phyloP scores from a whole-genome alignment of 2,797 vertebrate genomes.

The Delichon dasypus region DNA sequence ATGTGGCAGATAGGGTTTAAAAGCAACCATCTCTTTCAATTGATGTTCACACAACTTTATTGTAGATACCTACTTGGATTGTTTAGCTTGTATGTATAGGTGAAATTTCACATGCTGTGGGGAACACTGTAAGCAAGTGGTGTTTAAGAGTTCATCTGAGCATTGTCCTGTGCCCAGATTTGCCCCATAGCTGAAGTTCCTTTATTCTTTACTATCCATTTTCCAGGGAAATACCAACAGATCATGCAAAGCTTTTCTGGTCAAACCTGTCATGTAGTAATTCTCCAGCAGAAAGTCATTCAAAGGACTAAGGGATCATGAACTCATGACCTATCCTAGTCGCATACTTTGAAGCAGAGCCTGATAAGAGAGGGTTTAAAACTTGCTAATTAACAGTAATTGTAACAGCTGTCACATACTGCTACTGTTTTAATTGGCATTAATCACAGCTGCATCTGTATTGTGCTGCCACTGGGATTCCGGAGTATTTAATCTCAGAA shows the following conservation, averaged over 20 bases:
- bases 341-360: slow-evolving; percentile 4
- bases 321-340: not conserved
- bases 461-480: slow-evolving; percentile 21
- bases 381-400: slow-evolving; percentile 67
- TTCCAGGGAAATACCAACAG: not conserved
- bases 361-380: slow-evolving; percentile 31
- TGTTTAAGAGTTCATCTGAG: not conserved
- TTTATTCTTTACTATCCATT: not conserved
- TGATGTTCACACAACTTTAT: not conserved
- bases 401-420: slow-evolving; percentile 59
- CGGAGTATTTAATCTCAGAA: slow-evolving; percentile 66
- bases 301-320: not conserved
- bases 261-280: not conserved
- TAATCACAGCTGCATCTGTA: slow-evolving; percentile 37
- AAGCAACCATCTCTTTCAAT: not conserved
- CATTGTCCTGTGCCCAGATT: not conserved
- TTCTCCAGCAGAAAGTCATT: not conserved
- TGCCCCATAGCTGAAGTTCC: not conserved
- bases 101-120: not conserved
- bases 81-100: not conserved
- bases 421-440: slow-evolving; percentile 60
- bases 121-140: not conserved
- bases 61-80: not conserved
- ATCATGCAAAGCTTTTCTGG: not conserved
- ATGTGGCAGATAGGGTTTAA: not conserved